Evolutionary conservation across 2,888 invertebrate genomes (phyloP).

Genomic region (Neoscelio sp.): DNA sequence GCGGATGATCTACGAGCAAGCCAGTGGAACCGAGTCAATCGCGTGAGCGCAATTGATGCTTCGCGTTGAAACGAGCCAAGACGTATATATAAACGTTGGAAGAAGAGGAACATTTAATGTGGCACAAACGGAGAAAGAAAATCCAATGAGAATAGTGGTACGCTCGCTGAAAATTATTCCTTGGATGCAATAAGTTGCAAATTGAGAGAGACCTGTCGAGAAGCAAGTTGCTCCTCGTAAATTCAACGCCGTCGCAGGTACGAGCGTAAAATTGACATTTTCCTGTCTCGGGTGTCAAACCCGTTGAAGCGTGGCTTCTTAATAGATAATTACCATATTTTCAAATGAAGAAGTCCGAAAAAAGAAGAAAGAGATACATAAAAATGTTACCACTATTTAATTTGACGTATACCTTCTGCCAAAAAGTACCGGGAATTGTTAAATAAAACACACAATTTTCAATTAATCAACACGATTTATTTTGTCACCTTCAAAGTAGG

Average conservation of each 20-base stretch:
- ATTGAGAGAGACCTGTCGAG: slow-evolving; percentile 61
- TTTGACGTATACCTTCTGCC: no score
- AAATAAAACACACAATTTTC: neutral
- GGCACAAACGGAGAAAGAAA: slow-evolving; percentile 35
- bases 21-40: slow-evolving; percentile 40
- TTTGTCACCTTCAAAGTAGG: no score
- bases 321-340: slow-evolving; percentile 59
- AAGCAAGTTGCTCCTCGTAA: slow-evolving; percentile 53
- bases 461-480: no score
- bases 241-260: slow-evolving; percentile 44
- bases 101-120: slow-evolving; percentile 53
- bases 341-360: slow-evolving; percentile 27
- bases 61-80: slow-evolving; percentile 1
- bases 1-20: slow-evolving; percentile 10
- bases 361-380: neutral
- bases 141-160: slow-evolving; percentile 39
- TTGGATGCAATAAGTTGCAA: slow-evolving; percentile 57
- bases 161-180: slow-evolving; percentile 52
- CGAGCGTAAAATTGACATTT: slow-evolving; percentile 63
- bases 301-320: slow-evolving; percentile 46
- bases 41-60: slow-evolving; percentile 46
- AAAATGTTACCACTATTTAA: no score
- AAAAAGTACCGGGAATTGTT: no score
- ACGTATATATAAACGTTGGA: no score
- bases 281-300: slow-evolving; percentile 50